Percentiles rank a stretch among this genome's conserved stretches.
phyloP scores from a whole-genome alignment of 2,797 vertebrate species.

The Hoplostethus atlanticus region DNA sequence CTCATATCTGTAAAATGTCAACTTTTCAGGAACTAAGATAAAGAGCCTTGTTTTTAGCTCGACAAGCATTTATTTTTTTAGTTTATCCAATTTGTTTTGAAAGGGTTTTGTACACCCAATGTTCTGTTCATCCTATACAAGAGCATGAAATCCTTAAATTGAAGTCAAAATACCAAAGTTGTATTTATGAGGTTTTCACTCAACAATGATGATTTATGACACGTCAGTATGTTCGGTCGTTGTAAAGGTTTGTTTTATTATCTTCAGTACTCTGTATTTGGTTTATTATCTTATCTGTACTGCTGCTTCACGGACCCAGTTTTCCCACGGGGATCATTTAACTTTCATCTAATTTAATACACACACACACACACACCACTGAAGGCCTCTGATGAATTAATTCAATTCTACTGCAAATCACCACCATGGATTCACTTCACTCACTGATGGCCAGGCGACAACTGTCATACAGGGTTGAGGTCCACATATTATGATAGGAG shows the following conservation, averaged over 20 bases:
- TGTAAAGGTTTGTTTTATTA: constrained; percentile 38
- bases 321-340: constrained; percentile 61
- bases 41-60: too few relatives aligned
- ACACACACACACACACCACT: constrained; percentile 4
- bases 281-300: constrained; percentile 26
- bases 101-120: too few relatives aligned
- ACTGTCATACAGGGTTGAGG: constrained; percentile 36
- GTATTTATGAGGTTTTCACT: too few relatives aligned
- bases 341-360: constrained; percentile 57
- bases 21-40: too few relatives aligned
- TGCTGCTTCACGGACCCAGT: constrained; percentile 18
- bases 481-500: constrained; percentile 33
- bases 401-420: constrained; percentile 5
- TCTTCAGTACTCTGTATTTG: constrained; percentile 27
- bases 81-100: too few relatives aligned
- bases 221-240: constrained; percentile 15
- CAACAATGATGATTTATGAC: not conserved
- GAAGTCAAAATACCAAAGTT: too few relatives aligned
- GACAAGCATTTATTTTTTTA: too few relatives aligned
- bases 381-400: constrained; percentile 45
- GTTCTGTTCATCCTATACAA: too few relatives aligned
- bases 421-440: constrained; percentile 35
- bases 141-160: too few relatives aligned
- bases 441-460: constrained; percentile 24
- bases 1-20: too few relatives aligned